phyloP scores from a whole-genome alignment of 1,140 invertebrate genomes.

The Marisa cornuarietis region DNA sequence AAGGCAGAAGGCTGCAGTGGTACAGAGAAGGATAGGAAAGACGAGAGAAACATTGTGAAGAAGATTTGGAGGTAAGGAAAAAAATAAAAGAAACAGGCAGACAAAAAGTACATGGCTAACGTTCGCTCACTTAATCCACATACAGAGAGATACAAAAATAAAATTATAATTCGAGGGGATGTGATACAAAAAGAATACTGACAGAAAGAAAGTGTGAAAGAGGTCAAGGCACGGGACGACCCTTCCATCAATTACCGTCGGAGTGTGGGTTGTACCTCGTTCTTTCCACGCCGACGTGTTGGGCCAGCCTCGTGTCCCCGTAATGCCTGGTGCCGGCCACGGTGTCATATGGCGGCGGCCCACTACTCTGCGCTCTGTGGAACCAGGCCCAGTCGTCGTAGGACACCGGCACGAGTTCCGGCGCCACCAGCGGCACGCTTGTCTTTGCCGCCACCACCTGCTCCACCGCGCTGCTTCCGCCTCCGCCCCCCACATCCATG shows the following conservation, averaged over 20 bases:
- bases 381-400: constrained; percentile 11
- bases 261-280: not conserved
- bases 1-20: no score
- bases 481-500: not conserved
- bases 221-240: not conserved
- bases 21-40: no score
- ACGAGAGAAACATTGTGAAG: no score
- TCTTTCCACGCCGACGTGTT: not conserved
- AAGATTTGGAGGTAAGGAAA: not conserved
- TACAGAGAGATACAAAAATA: constrained; percentile 2
- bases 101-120: not conserved
- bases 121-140: not conserved
- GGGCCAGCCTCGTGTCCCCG: not conserved
- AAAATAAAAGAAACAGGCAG: not conserved
- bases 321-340: not conserved
- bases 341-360: not conserved
- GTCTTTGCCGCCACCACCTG: not conserved
- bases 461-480: not conserved
- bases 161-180: not conserved
- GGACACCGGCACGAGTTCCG: not conserved
- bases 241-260: no score
- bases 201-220: not conserved
- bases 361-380: not conserved
- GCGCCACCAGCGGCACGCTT: not conserved
- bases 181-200: not conserved